Percentiles rank a stretch among this genome's conserved stretches.
These are phyloP conservation scores for Tribolium freemani DNA, from an alignment of 2,888 invertebrate genomes.

Conservation along the genomic window DNA sequence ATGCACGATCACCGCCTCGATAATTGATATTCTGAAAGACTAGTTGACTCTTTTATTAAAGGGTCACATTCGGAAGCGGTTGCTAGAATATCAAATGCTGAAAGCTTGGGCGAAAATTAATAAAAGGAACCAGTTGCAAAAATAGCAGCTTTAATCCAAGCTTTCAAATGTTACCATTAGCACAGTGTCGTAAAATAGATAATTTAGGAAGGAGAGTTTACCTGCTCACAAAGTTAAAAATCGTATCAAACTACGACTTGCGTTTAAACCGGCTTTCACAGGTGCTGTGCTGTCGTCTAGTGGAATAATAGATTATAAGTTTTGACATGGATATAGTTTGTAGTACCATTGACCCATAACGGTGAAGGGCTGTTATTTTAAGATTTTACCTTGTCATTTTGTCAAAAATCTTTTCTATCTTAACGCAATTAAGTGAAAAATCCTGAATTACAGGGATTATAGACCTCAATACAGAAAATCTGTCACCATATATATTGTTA, in stretches of 20 bases:
- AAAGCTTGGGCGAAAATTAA: slow-evolving; percentile 7
- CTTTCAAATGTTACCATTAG: slow-evolving; percentile 12
- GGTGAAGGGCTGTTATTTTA: slow-evolving; percentile 23
- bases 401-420: slow-evolving; percentile 1
- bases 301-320: slow-evolving; percentile 40
- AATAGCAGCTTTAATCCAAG: not conserved
- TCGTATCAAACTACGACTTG: slow-evolving; percentile 38
- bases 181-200: slow-evolving; percentile 11
- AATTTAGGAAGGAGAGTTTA: slow-evolving; percentile 28
- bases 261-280: slow-evolving; percentile 43
- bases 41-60: slow-evolving; percentile 13
- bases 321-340: slow-evolving; percentile 37
- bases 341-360: slow-evolving; percentile 40
- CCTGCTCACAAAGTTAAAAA: slow-evolving; percentile 38
- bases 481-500: slow-evolving; percentile 25
- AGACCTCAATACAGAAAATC: not conserved
- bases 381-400: slow-evolving; percentile 4
- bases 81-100: slow-evolving; percentile 18
- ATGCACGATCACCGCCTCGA: not conserved
- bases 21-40: slow-evolving; percentile 17
- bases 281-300: slow-evolving; percentile 38
- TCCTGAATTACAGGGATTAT: not conserved
- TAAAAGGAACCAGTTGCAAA: slow-evolving; percentile 18
- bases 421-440: not conserved
- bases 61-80: slow-evolving; percentile 6